Base-by-base conservation (phyloP, 2,797 vertebrate genomes). In the Bufotes viridis region DNA sequence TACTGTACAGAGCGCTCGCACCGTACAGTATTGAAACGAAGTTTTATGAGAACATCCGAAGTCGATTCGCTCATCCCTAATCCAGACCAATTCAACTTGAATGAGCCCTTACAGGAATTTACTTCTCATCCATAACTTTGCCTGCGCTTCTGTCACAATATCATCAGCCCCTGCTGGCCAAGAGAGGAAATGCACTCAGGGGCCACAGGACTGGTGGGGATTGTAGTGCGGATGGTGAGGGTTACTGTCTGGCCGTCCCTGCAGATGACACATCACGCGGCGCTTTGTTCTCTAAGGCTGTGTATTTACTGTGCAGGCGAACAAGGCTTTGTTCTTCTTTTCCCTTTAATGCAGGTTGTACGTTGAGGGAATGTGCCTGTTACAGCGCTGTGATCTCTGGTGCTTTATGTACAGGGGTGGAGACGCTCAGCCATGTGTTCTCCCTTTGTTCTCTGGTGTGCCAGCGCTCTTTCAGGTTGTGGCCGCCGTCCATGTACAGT, bases 371-470 rank as follows among this genome's bases (percentile, higher is more conserved):
- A 78, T 67, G 57, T 65, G 74, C 15, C 42, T 86, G 55, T 79
- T 67, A 86, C 42, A 79, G 84, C 14, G 84, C 51, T 78, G 24
- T 79, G 60, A 55, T 86, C 74, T 63, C 74, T 2, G 9, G 12
- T 34, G 78, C 84, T 85, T 65, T 78, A 63, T 85, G 57, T 78
- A 55, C 18, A 60, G 61, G 75, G 75, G 74, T 86, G 84, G 58
- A 86, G 61, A 57, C 75, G 34, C 18, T 63, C 49, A 26, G 60
- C 49, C 58, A 57, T 86, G 61, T 86, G 84, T 57, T 78, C 24
- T 79, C 11, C 18, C 75, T 86, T 78, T 86, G 75, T 86, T 65
- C 61, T 67, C 29, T 15, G 34, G 60, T 24, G n/a, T 85, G 74
- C 15, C 34, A 34, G 76, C 4, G 18, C 1, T 78, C 17, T 76